Evolutionary conservation across 2,797 vertebrate genomes (phyloP), one percentile per base, ranked within the genome.

Genomic region (Oreochromis mossambicus): DNA sequence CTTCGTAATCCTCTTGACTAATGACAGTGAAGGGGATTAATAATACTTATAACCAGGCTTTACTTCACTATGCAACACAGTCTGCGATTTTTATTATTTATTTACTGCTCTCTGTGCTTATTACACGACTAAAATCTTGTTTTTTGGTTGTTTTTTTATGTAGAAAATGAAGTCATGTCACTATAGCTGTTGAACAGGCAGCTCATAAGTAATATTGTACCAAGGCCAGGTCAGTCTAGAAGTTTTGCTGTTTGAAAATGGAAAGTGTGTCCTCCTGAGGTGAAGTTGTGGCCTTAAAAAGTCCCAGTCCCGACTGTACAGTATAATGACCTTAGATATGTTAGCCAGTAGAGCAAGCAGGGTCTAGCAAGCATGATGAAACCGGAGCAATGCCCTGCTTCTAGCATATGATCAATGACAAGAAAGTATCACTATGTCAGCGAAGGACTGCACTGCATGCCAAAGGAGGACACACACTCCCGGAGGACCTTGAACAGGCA

Each of bases 281-380:
- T 85, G 17, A 15, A 77, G 83, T 36, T 82, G 79, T 76, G 83
- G 86, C 84, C 81, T 86, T 83, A 83, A 88, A 84, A 87, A 92
- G 80, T 88, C 76, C 56, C 38, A 14, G 79, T 93, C 68, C 84
- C 7, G 5, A 79, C 83, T 86, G 79, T 92, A 91, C 87, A 87
- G 86, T 87, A 87, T 94, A 94, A 95, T 91, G 94, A 93, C 93
- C 94, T 89, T 6, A 55, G 87, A 93, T 91, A 89, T 84, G 89
- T 92, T 89, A 87, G 90, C 86, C 81, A 58, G 68, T 76, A 89
- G 89, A 70, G 89, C 80, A 81, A 87, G 89, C 89, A 54, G 80
- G 87, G 91, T 93, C 87, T 88, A 79, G 94, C 94, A 95, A 95
- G 92, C 86, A 95, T 96, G 94, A 95, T 95, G 94, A 95, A 96